These are phyloP conservation scores for Odontomyia ornata DNA, from an alignment of 2,888 invertebrate genomes.

Conservation along the genomic window DNA sequence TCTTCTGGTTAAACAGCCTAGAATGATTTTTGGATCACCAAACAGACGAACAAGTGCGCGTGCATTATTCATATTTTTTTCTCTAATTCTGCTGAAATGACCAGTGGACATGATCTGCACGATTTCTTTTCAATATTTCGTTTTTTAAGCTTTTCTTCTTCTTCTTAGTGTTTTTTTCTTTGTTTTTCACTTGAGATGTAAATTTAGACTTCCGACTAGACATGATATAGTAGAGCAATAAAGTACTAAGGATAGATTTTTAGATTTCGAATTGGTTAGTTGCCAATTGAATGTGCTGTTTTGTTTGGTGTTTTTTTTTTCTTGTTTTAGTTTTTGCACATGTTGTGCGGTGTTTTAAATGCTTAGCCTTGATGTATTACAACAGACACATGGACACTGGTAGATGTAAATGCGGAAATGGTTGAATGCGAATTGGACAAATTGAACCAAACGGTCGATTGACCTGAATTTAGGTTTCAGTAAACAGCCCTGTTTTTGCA, in stretches of 20 bases:
- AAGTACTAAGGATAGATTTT: background rate
- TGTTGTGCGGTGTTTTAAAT: background rate
- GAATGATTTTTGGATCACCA: no score
- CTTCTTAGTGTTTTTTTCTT: background rate
- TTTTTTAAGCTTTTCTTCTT: background rate
- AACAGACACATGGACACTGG: no score
- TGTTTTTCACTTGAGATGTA: background rate
- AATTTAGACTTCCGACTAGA: slow-evolving; percentile 35
- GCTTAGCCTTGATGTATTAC: slow-evolving; percentile 20
- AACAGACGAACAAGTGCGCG: slow-evolving; percentile 20
- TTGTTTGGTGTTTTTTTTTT: background rate
- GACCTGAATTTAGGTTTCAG: no score
- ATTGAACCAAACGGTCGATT: no score
- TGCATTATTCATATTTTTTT: background rate
- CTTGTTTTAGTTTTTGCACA: slow-evolving; percentile 5
- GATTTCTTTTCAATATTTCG: background rate
- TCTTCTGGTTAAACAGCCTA: background rate
- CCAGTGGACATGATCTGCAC: slow-evolving; percentile 15
- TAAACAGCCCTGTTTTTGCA: no score
- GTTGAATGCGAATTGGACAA: no score
- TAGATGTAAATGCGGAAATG: slow-evolving; percentile 15
- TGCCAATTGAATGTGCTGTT: background rate
- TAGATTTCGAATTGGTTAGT: background rate
- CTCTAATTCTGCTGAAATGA: no score
- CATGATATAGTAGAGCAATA: background rate